Evolutionary conservation across 2,797 vertebrate genomes (phyloP), one percentile per base, ranked within the genome.

Genomic region (Phataginus tetradactyla): DNA sequence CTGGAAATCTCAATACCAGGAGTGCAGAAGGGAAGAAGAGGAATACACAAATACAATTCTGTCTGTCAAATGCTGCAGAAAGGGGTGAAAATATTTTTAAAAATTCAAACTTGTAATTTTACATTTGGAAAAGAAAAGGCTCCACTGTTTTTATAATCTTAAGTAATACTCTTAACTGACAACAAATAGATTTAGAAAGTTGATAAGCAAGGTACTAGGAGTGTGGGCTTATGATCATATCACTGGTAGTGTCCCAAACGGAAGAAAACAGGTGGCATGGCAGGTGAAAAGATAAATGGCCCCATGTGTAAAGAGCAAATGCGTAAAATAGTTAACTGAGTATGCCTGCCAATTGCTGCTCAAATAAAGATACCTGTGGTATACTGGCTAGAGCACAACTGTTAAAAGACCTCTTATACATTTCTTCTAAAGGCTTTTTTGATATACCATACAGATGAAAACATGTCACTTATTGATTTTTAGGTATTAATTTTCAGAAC

Each of bases 111-210:
- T 17, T 63, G 8, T 49, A 71, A 71, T 77, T 64, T 86, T 86
- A 51, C 20, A 86, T 71, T 71, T 93, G 77, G 77, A 97, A 71
- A 96, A 92, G 91, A 59, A 32, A 93, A 92, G 1, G 89, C 17
- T 37, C 39, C 68, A 84, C 12, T 77, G 25, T 49, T 90, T 86
- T 92, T 32, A 49, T 23, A 55, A n/a, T 63, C 8, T 84, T 32
- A 90, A 55, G 37, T 39, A 63, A 86, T 69, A 71, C 29, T 90
- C 10, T 51, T 14, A 79, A 66, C 9, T 81, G n/a, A n/a, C 27
- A 7, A 77, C 4, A 64, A 39, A 29, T 10, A 86, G n/a, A 55
- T 37, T 85, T 64, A 71, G 71, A 75, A 71, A 27, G 45, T 34
- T 79, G 25, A 86, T 66, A 51, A 61, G 49, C 59, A 53, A 25